Base-by-base conservation (phyloP, 1,140 invertebrate genomes). In the Drosophila leontia region DNA sequence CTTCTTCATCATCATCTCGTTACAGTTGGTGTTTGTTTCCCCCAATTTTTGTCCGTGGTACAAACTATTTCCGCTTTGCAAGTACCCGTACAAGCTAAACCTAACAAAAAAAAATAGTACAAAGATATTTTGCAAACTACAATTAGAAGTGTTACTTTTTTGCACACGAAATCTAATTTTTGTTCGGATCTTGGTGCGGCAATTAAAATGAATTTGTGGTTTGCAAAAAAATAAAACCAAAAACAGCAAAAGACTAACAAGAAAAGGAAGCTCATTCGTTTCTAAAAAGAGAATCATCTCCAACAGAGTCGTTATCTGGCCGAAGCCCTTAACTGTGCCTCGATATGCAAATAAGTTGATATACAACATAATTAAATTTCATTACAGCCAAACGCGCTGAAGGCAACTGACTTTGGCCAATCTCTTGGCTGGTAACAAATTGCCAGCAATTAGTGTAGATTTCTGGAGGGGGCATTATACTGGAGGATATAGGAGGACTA, bases 361-460 rank as follows among this genome's bases (percentile, higher is more conserved):
- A 86, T 79, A 87, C 83, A 86, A 87, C 82, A 85, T 85, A 85
- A 85, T 85, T 85, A 85, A 85, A 86, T 85, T 86, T 85, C 82
- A 85, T 86, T 85, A 86, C 82, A 75, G 82, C 65, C 69, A 71
- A 85, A 85, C 82, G 82, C 67, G 67, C 72, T 63, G 64, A 69
- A 56, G 55, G 51, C 32, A 50, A 37, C 67, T 72, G 44, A 71
- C 50, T 72, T 34, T 0, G 69, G 47, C 55, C 68, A 72, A 44
- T 39, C 55, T 48, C 62, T 39, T 71, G 81, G 67, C 82, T 69
- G 68, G 72, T 78, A 85, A 84, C 82, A 84, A 84, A 84, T 84
- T 85, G 82, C 82, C 78, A 75, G 82, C 82, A 85, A 84, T 84
- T 85, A 85, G 82, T 81, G 72, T 47, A 55, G 23, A 72, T 60